Evolutionary conservation across 2,113 vertebrate species (phyloP), one percentile per base, ranked within the genome.

Genomic region (Athene noctua): DNA sequence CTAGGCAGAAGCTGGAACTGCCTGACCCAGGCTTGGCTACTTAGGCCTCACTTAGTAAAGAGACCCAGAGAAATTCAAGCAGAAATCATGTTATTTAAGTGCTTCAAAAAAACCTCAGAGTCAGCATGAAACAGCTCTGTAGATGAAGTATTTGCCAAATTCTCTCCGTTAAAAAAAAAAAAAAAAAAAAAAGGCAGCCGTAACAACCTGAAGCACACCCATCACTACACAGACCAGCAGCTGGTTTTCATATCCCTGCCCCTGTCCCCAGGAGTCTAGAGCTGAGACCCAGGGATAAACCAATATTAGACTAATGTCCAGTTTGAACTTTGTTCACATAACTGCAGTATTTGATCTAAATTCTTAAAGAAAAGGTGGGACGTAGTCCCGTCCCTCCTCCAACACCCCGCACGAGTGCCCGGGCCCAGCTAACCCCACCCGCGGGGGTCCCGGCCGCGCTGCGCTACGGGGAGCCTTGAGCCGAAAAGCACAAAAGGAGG

Each of bases 191-290:
- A 46, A 46, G 15, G 2, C 30, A 36, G 14, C 3, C 27, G 61
- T 52, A 21, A 82, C 85, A 75, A 14, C 20, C 20, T 20, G 14
- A 32, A 38, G 44, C 40, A 11, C 46, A 8, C 10, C 26, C 23
- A 2, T 3, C 0, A 1, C 16, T 15, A 32, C 0, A 2, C 36
- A 20, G 34, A 34, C 15, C 5, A 3, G 52, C 67, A 30, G 62
- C 61, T 34, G 78, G 15, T 13, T 85, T 80, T 54, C 46, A 21
- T 6, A 36, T 9, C 38, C 55, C 46, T 29, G 0, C 34, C 47
- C 78, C 20, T 6, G 32, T 2, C 16, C 70, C 59, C 47, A 20
- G 21, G 22, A 44, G 51, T 2, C 54, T 2, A 44, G 49, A 42
- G 63, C 38, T 8, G 34, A 46, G 19, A 30, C 15, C 17, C 61